Evolutionary conservation across 2,888 invertebrate genomes (phyloP).

Genomic region (Schizotus pectinicornis): DNA sequence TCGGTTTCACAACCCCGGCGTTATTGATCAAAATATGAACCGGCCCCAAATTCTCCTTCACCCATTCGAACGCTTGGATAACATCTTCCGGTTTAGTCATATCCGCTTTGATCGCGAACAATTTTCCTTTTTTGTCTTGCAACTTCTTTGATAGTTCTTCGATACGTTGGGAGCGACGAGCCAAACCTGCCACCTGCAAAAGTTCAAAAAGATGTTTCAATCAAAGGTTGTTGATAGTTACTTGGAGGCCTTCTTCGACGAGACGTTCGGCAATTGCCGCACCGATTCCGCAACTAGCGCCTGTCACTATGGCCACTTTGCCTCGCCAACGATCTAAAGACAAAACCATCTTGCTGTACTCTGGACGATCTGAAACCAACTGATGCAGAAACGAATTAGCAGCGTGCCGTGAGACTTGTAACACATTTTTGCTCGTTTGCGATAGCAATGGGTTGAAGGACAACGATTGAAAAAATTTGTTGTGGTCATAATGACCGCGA

Average conservation of each 20-base stretch:
- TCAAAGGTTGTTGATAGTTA: no score
- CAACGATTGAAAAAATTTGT: no score
- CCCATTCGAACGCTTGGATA: constrained; percentile 32
- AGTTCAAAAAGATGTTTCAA: not conserved
- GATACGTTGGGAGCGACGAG: constrained; percentile 17
- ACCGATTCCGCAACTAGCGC: constrained; percentile 6
- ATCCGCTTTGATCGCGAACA: constrained; percentile 33
- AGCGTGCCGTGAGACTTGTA: not conserved
- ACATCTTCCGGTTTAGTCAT: constrained; percentile 33
- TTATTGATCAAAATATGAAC: constrained; percentile 38
- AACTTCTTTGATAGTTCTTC: constrained; percentile 13
- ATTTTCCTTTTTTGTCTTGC: constrained; percentile 22
- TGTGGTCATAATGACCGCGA: no score
- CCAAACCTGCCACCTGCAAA: constrained; percentile 26
- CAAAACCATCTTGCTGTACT: constrained; percentile 11
- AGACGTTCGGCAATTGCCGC: not conserved
- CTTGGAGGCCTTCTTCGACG: constrained; percentile 3
- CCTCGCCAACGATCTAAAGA: no score
- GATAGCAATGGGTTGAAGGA: no score
- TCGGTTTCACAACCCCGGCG: constrained; percentile 32
- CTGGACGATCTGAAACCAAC: not conserved
- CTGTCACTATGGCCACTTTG: no score
- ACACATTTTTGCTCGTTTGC: constrained; percentile 47
- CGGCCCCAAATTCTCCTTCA: no score
- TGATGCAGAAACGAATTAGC: constrained; percentile 7